Evolutionary conservation across 1,140 invertebrate species (phyloP), one percentile per base, ranked within the genome.

Genomic region (Pachypeltis micranthus): DNA sequence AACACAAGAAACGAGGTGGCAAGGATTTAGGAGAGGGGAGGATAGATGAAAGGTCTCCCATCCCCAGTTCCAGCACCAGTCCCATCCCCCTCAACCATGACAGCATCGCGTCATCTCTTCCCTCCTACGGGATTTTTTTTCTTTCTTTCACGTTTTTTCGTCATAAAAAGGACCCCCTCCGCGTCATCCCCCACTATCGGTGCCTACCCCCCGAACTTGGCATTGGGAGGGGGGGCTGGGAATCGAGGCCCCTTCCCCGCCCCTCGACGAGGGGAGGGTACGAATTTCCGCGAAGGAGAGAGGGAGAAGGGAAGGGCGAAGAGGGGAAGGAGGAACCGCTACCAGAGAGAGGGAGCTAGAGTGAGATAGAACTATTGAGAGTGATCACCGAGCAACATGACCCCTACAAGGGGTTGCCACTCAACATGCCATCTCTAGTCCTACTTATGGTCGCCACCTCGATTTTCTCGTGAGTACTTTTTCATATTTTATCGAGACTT

Each of bases 301-400:
- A n/a, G n/a, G n/a, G n/a, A n/a, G n/a, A n/a, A n/a, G n/a, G n/a
- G 47, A 51, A 21, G 23, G 47, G 47, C 12, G 47, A 4, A 16
- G 47, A 39, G 34, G 34, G 34, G n/a, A n/a, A n/a, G n/a, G n/a
- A n/a, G 34, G 34, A n/a, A 7, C 34, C 34, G 7, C 7, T 7
- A 7, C 47, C 47, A 51, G 47, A 51, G 47, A 39, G 47, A 51
- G 47, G 47, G 47, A 51, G 47, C 47, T 51, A 51, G 57, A 59
- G 29, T 29, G 57, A 59, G 57, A 59, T 59, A 59, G 57, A 59
- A 59, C 26, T 31, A 59, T 59, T 14, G 57, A 59, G 57, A 31
- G 57, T 29, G 57, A 59, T n/a, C 57, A 59, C 26, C 57, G 57
- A 59, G 26, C 57, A 59, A 59, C 57, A 59, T 59, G 57, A 28